Percentiles rank a stretch among this genome's conserved stretches.
Evolutionary conservation across 1,140 invertebrate genomes (phyloP).

Genomic region (Dreissena rostriformis): DNA sequence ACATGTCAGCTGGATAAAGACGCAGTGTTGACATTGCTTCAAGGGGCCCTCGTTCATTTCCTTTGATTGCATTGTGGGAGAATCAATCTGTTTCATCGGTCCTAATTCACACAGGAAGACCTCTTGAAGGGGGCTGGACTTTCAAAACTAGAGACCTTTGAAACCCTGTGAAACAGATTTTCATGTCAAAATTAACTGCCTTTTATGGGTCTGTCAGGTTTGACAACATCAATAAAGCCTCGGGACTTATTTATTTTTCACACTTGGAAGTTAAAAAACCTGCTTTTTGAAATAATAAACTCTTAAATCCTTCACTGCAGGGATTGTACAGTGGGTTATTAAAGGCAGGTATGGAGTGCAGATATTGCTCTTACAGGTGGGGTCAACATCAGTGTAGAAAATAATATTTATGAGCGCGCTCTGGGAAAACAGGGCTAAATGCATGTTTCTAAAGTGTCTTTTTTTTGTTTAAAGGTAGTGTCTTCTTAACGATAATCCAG

Average conservation of each 20-base stretch:
- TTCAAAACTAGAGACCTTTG: background rate
- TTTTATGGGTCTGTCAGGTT: background rate
- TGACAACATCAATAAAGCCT: conserved; percentile 16
- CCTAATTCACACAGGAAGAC: conserved; percentile 18
- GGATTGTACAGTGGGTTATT: too few species aligned
- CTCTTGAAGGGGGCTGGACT: background rate
- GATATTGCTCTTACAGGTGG: too few species aligned
- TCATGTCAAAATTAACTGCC: conserved; percentile 12
- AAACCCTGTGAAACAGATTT: conserved; percentile 30
- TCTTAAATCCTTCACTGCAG: background rate
- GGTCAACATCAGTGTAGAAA: too few species aligned
- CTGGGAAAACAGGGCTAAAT: too few species aligned
- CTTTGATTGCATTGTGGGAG: conserved; percentile 11
- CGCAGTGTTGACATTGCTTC: background rate
- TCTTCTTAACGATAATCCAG: too few species aligned
- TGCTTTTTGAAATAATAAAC: conserved; percentile 35
- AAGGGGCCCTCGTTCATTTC: background rate
- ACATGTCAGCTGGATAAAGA: too few species aligned
- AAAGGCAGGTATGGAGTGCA: too few species aligned
- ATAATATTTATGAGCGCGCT: too few species aligned
- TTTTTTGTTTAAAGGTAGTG: too few species aligned
- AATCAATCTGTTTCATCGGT: background rate
- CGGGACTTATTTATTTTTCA: conserved; percentile 22
- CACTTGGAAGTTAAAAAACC: conserved; percentile 27
- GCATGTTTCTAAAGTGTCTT: too few species aligned